Base-by-base conservation (phyloP, 1,140 invertebrate species). In the Oscheius sp. region DNA sequence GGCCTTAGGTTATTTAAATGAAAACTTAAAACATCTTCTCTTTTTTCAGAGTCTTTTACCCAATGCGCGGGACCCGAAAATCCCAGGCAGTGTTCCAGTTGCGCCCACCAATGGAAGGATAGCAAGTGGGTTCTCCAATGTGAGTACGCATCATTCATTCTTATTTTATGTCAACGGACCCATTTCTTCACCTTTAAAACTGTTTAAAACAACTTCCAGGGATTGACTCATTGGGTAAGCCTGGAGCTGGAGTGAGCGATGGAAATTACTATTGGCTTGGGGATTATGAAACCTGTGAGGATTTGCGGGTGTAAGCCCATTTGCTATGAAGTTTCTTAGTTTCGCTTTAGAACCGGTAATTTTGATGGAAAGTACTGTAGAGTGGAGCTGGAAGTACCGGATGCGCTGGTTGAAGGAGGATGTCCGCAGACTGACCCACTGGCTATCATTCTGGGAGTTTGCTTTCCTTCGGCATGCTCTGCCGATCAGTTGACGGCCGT, bases 201-300 rank as follows among this genome's bases (percentile, higher is more conserved):
- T 7, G 18, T 58, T 3, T 36, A 49, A 52, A 28, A 7, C 20
- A 31, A 26, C 4, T 62, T 73, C 15, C 23, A 81, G 82, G 80
- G 81, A 46, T 82, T 18, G 81, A 82, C 63, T 84, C 82, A 31
- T 59, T 82, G 42, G 81, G 81, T 2, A 82, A 82, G 66, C 84
- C 83, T 69, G 79, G 83, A 23, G 77, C 80, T 4, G 81, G 81
- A 26, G 82, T 82, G 29, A 78, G 78, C 29, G 82, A 82, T 65
- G 81, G 81, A 20, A 82, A 82, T 67, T 82, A 84, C 71, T 83
- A 82, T 64, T 82, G 81, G 81, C 66, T 84, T 23, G 81, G 82
- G 31, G 81, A 82, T 42, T 82, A 82, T 67, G 81, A 82, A 42
- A 76, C 82, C 46, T 82, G 81, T 58, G 69, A 79, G 42, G 62